phyloP scores from a whole-genome alignment of 2,113 vertebrate species.

The Varanus salvator region DNA sequence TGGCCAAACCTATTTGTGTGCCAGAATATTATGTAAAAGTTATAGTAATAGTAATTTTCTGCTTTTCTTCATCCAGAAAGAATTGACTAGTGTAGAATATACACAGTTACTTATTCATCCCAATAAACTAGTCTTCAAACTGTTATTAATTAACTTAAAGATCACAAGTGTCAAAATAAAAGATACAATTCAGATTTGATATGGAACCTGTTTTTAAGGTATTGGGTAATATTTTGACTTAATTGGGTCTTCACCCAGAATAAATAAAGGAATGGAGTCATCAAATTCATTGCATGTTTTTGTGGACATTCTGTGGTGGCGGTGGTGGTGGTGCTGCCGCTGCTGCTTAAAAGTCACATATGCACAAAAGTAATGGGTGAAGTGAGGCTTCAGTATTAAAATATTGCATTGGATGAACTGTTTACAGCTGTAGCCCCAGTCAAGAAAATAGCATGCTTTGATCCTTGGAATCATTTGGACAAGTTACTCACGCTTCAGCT shows the following conservation, averaged over 20 bases:
- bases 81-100: neutral
- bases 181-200: neutral
- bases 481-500: neutral
- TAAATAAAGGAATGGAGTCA: neutral
- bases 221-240: neutral
- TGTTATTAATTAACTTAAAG: constrained; percentile 14
- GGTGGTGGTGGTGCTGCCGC: too few species aligned
- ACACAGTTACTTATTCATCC: constrained; percentile 28
- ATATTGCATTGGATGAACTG: neutral
- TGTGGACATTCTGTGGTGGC: neutral
- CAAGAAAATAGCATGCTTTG: neutral
- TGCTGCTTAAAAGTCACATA: constrained; percentile 4
- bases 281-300: constrained; percentile 10
- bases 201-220: neutral
- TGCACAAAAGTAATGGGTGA: neutral
- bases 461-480: neutral
- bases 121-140: neutral
- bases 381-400: neutral
- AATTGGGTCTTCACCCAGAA: neutral
- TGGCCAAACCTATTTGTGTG: neutral
- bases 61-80: constrained; percentile 23
- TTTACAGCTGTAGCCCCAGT: neutral
- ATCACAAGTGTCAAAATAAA: neutral
- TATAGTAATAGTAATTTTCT: neutral
- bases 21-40: constrained; percentile 18